Evolutionary conservation across 2,113 vertebrate genomes (phyloP), one percentile per base, ranked within the genome.

Genomic region (Paradoxurus hermaphroditus): DNA sequence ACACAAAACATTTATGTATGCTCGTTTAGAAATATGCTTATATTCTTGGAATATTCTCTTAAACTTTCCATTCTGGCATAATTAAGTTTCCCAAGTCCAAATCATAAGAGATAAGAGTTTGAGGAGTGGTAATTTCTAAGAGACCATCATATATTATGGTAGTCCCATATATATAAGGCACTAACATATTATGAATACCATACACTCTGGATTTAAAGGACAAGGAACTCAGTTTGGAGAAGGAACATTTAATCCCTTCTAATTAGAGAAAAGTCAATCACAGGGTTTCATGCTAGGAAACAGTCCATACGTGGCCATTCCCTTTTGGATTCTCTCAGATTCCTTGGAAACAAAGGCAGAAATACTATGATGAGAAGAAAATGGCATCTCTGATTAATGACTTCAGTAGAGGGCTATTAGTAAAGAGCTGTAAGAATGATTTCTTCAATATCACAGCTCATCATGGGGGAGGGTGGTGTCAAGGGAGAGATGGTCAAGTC

Each of bases 51-150:
- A 93, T 95, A 94, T 68, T 91, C 77, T 89, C 93, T 94, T 86
- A 94, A 97, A 93, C 53, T 95, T 97, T 98, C 73, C 67, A 82
- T 97, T 97, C 84, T 94, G 75, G 44, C 65, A 92, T 75, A 84
- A 90, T 84, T 86, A 41, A 91, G 78, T 96, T 97, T 89, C 14
- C 2, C 83, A 75, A 96, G 72, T 93, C 86, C 96, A 96, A 95
- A 49, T 82, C 34, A 70, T 95, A 97, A 95, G 78, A 97, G 65
- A 97, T 97, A 97, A 93, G 67, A 96, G 51, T 94, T 82, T 94
- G 51, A 95, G 78, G 36, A 96, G 53, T 65, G 62, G 72, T 79
- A 90, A 79, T 93, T 94, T 73, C 27, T 93, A 90, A 93, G 65
- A 62, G 67, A 68, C 13, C 39, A 86, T 96, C 77, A 75, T 75